Conservation (phyloP, 2,113 vertebrate species). For the Phyllostomus discolor region DNA sequence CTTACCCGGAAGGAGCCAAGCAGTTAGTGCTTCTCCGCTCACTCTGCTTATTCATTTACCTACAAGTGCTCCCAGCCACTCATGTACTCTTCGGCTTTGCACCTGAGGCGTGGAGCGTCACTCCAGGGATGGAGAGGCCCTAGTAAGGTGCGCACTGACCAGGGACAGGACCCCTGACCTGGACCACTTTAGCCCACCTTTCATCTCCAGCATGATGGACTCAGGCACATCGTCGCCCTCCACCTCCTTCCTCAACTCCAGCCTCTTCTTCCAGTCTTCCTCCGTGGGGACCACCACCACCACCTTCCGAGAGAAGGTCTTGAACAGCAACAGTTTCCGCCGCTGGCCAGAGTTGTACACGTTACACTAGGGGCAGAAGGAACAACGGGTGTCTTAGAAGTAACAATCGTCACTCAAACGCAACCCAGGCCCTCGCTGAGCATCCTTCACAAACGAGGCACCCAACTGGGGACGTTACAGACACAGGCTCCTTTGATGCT, state of each 20-base stretch:
- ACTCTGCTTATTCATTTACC: not conserved
- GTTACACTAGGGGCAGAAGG: constrained; percentile 81
- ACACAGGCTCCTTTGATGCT: not conserved
- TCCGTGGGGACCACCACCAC: constrained; percentile 87
- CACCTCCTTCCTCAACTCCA: constrained; percentile 77
- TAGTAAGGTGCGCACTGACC: not conserved
- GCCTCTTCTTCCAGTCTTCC: constrained; percentile 87
- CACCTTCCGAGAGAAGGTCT: constrained; percentile 82
- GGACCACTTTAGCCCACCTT: constrained; percentile 79
- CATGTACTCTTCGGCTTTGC: not conserved
- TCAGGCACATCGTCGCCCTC: constrained; percentile 85
- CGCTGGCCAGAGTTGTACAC: constrained; percentile 89
- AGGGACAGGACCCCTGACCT: not conserved
- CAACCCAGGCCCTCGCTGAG: not conserved
- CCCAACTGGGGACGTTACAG: not conserved
- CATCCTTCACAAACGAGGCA: not conserved
- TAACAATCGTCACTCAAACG: not conserved
- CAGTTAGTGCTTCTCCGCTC: not conserved
- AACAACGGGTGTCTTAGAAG: not conserved
- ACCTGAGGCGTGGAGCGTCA: not conserved
- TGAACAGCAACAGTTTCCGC: constrained; percentile 87
- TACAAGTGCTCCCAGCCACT: not conserved
- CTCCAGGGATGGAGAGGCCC: not conserved
- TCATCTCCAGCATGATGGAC: constrained; percentile 88
- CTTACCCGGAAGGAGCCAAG: not conserved